A percentile compares a stretch with the other conserved stretches of the same genome.
Conservation (phyloP, 2,113 vertebrate genomes). For the Brachypteracias leptosomus region DNA sequence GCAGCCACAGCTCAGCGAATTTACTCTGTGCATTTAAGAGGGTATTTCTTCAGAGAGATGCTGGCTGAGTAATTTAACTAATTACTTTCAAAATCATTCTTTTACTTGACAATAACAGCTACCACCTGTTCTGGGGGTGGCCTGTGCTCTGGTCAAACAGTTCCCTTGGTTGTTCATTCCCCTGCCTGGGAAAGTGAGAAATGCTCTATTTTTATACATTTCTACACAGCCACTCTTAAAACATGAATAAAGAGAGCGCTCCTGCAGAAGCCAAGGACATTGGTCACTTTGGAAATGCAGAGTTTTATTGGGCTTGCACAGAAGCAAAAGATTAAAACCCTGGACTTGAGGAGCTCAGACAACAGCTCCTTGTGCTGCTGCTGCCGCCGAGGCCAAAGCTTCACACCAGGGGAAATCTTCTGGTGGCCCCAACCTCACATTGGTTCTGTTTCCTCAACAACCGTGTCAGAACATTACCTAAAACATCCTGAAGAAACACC, state of each 20-base stretch:
- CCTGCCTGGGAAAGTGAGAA: neutral
- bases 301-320: neutral
- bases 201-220: neutral
- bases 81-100: slow-evolving; percentile 12
- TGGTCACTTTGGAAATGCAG: neutral
- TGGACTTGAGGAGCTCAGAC: neutral
- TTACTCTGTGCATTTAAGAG: neutral
- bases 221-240: neutral
- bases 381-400: neutral
- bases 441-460: neutral
- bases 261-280: neutral
- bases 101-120: neutral
- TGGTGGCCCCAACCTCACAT: no score
- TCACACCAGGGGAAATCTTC: neutral
- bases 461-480: neutral
- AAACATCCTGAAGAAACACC: neutral
- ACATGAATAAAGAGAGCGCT: neutral
- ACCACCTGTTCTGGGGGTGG: slow-evolving; percentile 2
- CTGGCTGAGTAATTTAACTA: neutral
- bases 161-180: neutral
- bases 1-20: neutral
- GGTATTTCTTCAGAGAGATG: neutral
- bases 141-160: neutral
- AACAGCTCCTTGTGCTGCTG: neutral
- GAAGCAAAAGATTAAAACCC: neutral